These are phyloP conservation scores for Chaetorhynchus papuensis DNA, from an alignment of 2,113 vertebrate genomes.

Conservation along the genomic window DNA sequence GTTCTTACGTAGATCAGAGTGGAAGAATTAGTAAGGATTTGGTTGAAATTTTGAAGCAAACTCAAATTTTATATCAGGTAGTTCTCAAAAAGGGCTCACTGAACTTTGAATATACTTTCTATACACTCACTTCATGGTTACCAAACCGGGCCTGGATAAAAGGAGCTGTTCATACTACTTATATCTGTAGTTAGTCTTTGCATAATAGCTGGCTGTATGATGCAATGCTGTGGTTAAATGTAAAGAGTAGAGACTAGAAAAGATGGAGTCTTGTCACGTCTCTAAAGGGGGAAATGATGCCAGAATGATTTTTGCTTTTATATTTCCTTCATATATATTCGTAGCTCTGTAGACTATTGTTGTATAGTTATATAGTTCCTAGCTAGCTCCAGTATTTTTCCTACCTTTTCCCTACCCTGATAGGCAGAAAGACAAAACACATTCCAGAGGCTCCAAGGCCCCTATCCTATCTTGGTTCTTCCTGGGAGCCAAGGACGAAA, in stretches of 20 bases:
- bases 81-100: background rate
- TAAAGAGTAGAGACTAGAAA: background rate
- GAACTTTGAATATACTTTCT: background rate
- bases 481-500: too few relatives aligned
- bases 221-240: background rate
- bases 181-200: background rate
- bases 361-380: too few relatives aligned
- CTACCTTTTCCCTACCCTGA: too few relatives aligned
- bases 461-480: too few relatives aligned
- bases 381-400: too few relatives aligned
- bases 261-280: background rate
- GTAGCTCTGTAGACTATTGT: too few relatives aligned
- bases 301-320: too few relatives aligned
- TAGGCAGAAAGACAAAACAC: too few relatives aligned
- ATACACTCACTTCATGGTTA: background rate
- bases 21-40: too few relatives aligned
- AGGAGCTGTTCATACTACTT: background rate
- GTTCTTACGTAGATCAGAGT: background rate
- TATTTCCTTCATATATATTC: too few relatives aligned
- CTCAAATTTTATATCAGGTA: background rate
- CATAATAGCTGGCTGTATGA: background rate
- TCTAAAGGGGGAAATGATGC: background rate
- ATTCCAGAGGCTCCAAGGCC: too few relatives aligned
- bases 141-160: background rate
- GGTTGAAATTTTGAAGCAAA: background rate